Percentiles rank a stretch among this genome's conserved stretches.
Evolutionary conservation across 2,797 vertebrate genomes (phyloP).

Genomic region (Garrulus glandarius): DNA sequence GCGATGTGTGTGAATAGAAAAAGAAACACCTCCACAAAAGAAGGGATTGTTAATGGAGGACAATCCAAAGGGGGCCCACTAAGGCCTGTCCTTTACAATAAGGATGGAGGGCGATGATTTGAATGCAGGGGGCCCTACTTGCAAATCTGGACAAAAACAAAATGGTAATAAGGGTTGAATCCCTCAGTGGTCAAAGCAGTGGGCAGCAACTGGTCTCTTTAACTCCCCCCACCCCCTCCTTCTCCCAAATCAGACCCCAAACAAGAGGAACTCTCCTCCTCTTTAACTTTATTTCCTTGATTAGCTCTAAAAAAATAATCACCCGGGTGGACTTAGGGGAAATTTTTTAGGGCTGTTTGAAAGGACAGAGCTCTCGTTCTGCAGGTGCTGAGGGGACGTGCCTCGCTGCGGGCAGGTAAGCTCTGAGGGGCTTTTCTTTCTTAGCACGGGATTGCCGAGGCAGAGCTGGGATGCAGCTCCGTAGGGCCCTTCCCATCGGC

Average conservation of each 20-base stretch:
- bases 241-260: conserved; percentile 50
- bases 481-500: neutral
- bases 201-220: conserved; percentile 66
- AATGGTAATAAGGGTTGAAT: conserved; percentile 84
- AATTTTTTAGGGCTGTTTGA: conserved; percentile 15
- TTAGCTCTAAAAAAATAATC: conserved; percentile 58
- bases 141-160: conserved; percentile 80
- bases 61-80: conserved; percentile 79
- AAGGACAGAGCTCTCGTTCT: conserved; percentile 4
- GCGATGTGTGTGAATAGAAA: conserved; percentile 83
- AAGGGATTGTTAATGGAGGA: conserved; percentile 76
- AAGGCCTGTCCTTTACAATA: conserved; percentile 87
- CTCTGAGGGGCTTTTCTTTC: neutral
- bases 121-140: conserved; percentile 85
- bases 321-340: neutral
- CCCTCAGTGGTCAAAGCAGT: conserved; percentile 73
- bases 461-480: neutral
- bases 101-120: conserved; percentile 84
- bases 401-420: conserved; percentile 49
- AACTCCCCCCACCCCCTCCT: conserved; percentile 36
- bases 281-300: conserved; percentile 71
- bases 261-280: conserved; percentile 63
- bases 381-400: conserved; percentile 9
- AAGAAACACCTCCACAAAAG: conserved; percentile 87
- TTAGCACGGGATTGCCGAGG: neutral